A percentile compares a stretch with the other conserved stretches of the same genome.
Evolutionary conservation across 2,797 vertebrate genomes (phyloP).

Genomic region (Pseudochaenichthys georgianus): DNA sequence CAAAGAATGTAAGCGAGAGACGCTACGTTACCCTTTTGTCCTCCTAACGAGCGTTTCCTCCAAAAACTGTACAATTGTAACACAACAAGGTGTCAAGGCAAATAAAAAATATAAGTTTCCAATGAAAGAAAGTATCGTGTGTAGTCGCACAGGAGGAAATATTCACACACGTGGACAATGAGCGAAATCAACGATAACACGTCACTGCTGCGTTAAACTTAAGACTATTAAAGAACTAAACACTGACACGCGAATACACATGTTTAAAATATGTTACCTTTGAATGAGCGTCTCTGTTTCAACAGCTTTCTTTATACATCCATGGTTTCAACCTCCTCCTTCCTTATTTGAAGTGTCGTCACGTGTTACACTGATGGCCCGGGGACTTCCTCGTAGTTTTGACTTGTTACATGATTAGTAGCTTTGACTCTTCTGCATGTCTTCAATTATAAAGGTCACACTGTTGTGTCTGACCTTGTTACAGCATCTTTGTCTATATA

Average conservation of each 20-base stretch:
- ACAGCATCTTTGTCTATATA: neutral
- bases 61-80: neutral
- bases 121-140: neutral
- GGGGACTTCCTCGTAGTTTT: neutral
- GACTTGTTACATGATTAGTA: neutral
- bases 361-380: constrained; percentile 40
- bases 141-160: neutral
- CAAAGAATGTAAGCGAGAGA: neutral
- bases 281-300: neutral
- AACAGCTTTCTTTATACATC: too few relatives aligned
- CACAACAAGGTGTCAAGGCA: neutral
- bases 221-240: rapidly evolving
- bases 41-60: neutral
- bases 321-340: constrained; percentile 7
- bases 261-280: constrained; percentile 34
- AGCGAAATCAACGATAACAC: neutral
- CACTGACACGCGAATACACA: rapidly evolving
- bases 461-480: neutral
- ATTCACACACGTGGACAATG: constrained; percentile 16
- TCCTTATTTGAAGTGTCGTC: constrained; percentile 39
- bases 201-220: rapidly evolving
- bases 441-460: neutral
- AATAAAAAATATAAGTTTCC: neutral
- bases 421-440: neutral
- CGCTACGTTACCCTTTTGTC: neutral